These are phyloP conservation scores for Drosophila busckii DNA, from an alignment of 1,140 invertebrate species.

Conservation along the genomic window DNA sequence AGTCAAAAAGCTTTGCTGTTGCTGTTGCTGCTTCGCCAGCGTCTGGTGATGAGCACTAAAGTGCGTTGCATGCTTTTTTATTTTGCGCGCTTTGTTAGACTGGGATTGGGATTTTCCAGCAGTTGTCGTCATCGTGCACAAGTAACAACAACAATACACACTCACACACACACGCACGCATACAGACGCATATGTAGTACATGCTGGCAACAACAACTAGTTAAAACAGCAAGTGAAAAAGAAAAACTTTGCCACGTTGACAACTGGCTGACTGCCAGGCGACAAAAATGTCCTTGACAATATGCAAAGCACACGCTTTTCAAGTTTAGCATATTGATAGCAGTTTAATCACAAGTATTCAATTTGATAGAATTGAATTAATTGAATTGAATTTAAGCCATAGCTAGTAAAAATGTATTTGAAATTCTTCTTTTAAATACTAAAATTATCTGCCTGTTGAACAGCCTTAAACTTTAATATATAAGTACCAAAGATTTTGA, in stretches of 20 bases:
- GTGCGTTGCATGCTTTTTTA: constrained; percentile 74
- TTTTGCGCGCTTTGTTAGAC: constrained; percentile 71
- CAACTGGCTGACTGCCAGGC: constrained; percentile 46
- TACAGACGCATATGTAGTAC: no score
- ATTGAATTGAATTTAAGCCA: no score
- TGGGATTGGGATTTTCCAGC: constrained; percentile 63
- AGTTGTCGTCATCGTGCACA: constrained; percentile 41
- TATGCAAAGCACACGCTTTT: no score
- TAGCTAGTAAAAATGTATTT: no score
- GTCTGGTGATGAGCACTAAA: constrained; percentile 51
- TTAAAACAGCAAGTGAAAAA: constrained; percentile 9
- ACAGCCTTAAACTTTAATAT: neutral
- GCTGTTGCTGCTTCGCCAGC: neutral
- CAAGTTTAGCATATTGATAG: no score
- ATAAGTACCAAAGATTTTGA: neutral
- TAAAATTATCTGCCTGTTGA: no score
- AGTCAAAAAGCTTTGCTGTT: constrained; percentile 44
- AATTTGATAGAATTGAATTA: no score
- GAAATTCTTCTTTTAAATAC: no score
- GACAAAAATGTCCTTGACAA: constrained; percentile 52
- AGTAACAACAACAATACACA: constrained; percentile 22
- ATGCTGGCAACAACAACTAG: constrained; percentile 29
- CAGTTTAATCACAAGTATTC: no score
- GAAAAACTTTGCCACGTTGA: constrained; percentile 35
- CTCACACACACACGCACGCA: constrained; percentile 25